Percentiles rank a stretch among this genome's conserved stretches.
phyloP scores from a whole-genome alignment of 2,797 vertebrate species.

The Falco biarmicus region DNA sequence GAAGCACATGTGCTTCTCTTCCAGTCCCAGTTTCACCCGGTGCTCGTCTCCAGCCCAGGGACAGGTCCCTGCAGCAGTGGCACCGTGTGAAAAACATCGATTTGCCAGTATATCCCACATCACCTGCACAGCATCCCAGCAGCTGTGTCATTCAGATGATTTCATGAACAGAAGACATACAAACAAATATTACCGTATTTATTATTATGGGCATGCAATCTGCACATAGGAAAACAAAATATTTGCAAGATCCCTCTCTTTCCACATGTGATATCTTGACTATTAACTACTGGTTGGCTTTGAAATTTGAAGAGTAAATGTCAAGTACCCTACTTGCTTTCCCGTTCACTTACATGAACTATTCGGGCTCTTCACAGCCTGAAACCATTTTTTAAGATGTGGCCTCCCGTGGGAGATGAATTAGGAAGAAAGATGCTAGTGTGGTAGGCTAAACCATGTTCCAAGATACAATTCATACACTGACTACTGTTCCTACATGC shows the following conservation, averaged over 20 bases:
- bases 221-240: background rate
- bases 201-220: background rate
- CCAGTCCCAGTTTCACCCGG: background rate
- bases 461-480: background rate
- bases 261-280: background rate
- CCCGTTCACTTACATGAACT: background rate
- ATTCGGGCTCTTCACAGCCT: background rate
- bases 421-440: background rate
- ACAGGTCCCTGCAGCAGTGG: background rate
- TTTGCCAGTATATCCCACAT: background rate
- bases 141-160: background rate
- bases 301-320: background rate
- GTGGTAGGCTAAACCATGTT: background rate
- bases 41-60: background rate
- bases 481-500: background rate
- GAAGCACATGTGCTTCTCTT: fast-evolving
- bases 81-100: background rate
- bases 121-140: background rate
- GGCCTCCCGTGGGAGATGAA: background rate
- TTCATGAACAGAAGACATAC: background rate
- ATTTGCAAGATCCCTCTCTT: background rate
- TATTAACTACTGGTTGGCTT: background rate
- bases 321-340: background rate
- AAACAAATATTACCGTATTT: background rate
- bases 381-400: background rate